phyloP scores from a whole-genome alignment of 2,797 vertebrate species.

The Lophius americanus region DNA sequence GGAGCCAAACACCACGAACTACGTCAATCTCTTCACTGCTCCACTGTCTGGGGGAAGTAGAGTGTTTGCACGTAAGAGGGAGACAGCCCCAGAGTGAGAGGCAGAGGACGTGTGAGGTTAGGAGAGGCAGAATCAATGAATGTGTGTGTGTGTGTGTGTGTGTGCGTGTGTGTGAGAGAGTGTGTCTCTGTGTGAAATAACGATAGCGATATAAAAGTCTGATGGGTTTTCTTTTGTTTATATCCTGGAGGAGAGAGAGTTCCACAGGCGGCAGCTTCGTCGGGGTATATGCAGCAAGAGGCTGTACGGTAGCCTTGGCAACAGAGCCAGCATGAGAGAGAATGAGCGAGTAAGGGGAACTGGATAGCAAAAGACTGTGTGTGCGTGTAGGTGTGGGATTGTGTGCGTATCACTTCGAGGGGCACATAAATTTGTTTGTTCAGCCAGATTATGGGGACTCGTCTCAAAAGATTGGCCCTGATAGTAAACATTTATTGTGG shows the following conservation, averaged over 20 bases:
- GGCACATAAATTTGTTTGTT: conserved; percentile 38
- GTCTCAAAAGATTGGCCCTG: conserved; percentile 17
- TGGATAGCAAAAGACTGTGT: conserved; percentile 16
- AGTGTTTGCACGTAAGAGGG: conserved; percentile 51
- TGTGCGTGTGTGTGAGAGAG: background rate
- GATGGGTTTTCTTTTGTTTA: conserved; percentile 77
- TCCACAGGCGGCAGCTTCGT: conserved; percentile 79
- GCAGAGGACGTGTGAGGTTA: conserved; percentile 41
- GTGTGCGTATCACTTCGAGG: conserved; percentile 39
- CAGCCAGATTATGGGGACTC: conserved; percentile 22
- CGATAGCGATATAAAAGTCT: conserved; percentile 54
- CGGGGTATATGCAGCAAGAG: conserved; percentile 84
- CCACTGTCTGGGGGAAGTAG: conserved; percentile 58
- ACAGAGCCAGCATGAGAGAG: conserved; percentile 79
- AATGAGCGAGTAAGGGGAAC: conserved; percentile 28
- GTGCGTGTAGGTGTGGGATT: conserved; percentile 8
- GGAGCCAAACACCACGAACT: conserved; percentile 64
- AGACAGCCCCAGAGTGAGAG: conserved; percentile 37
- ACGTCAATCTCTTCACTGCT: conserved; percentile 66
- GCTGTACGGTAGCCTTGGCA: conserved; percentile 85
- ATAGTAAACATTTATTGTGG: conserved; percentile 14
- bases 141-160: conserved; percentile 23
- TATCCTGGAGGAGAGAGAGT: conserved; percentile 74
- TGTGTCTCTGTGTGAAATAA: conserved; percentile 28
- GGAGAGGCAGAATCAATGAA: conserved; percentile 37